phyloP scores from a whole-genome alignment of 2,113 vertebrate species.

The Euleptes europaea region DNA sequence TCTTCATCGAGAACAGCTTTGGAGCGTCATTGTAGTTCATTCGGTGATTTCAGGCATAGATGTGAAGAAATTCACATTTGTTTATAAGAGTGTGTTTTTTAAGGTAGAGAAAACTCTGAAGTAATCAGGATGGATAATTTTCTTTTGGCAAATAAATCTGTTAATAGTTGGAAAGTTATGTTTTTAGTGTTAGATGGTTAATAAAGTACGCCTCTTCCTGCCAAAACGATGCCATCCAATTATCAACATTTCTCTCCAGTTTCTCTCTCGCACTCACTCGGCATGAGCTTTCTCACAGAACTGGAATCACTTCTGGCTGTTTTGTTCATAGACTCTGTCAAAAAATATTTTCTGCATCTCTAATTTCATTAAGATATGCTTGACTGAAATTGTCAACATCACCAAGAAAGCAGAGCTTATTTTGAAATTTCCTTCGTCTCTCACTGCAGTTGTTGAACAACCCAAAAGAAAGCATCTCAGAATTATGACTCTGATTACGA shows the following conservation, averaged over 20 bases:
- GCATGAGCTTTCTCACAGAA: slow-evolving; percentile 55
- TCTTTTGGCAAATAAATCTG: slow-evolving; percentile 71
- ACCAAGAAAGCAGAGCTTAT: slow-evolving; percentile 61
- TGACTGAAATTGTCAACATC: slow-evolving; percentile 70
- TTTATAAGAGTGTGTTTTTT: slow-evolving; percentile 26
- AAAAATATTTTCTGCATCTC: slow-evolving; percentile 79
- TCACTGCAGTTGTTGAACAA: slow-evolving; percentile 55
- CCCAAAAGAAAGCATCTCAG: slow-evolving; percentile 60
- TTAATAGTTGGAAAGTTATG: slow-evolving; percentile 77
- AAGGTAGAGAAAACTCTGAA: slow-evolving; percentile 38
- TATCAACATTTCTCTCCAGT: slow-evolving; percentile 67
- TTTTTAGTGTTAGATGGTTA: slow-evolving; percentile 70
- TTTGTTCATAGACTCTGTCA: slow-evolving; percentile 66
- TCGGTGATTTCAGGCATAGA: slow-evolving; percentile 28
- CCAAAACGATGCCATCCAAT: slow-evolving; percentile 77
- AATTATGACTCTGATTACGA: slow-evolving; percentile 56
- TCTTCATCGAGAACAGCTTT: neutral
- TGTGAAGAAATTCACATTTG: slow-evolving; percentile 36
- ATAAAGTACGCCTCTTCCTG: slow-evolving; percentile 77
- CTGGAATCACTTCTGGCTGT: slow-evolving; percentile 70
- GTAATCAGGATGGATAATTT: slow-evolving; percentile 71
- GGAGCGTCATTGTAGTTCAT: neutral
- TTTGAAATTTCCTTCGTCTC: slow-evolving; percentile 48
- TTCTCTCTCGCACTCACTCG: slow-evolving; percentile 48
- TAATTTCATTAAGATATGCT: slow-evolving; percentile 77